Evolutionary conservation across 2,888 invertebrate genomes (phyloP), one percentile per base, ranked within the genome.

Genomic region (Gymnocheta viridis): DNA sequence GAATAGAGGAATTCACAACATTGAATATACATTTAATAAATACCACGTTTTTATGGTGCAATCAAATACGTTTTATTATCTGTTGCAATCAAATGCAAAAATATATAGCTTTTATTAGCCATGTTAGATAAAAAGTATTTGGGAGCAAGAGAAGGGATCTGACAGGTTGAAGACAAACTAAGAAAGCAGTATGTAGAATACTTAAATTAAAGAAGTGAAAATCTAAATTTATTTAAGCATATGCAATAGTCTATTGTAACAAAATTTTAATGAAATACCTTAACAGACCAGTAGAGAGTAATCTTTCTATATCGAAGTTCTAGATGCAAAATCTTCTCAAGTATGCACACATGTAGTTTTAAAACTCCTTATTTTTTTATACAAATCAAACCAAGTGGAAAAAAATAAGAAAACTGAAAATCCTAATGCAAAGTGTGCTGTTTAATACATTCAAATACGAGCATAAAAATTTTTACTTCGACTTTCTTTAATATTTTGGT

Each of bases 1-100:
- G 66, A 60, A 66, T 24, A 60, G n/a, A n/a, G 62, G 47, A 67
- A 17, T 12, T 62, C 72, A 76, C 77, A 69, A 81, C 72, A 79
- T 84, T 79, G 76, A 82, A 76, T 22, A 76, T 66, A 82, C 82
- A 70, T 85, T 84, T 84, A 84, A 84, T 84, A 84, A 81, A 77
- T 77, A 84, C 72, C 83, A 84, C 83, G 83, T 84, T 81, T 81
- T 84, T 77, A 84, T 85, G 80, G 82, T 79, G 81, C 82, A 80
- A 80, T 84, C 83, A 79, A 83, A 82, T 83, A 82, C 78, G 82
- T 83, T 82, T 85, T 85, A 82, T 76, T 83, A 83, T 83, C 80
- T 81, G 77, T 82, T 85, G 81, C 82, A 80, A 83, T 83, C 83
- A 77, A 83, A 83, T 82, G 85, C 82, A 82, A 76, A 79, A 85